These are phyloP conservation scores for Leptinotarsa rubiginosa DNA, from an alignment of 2,888 invertebrate genomes.

Conservation along the genomic window DNA sequence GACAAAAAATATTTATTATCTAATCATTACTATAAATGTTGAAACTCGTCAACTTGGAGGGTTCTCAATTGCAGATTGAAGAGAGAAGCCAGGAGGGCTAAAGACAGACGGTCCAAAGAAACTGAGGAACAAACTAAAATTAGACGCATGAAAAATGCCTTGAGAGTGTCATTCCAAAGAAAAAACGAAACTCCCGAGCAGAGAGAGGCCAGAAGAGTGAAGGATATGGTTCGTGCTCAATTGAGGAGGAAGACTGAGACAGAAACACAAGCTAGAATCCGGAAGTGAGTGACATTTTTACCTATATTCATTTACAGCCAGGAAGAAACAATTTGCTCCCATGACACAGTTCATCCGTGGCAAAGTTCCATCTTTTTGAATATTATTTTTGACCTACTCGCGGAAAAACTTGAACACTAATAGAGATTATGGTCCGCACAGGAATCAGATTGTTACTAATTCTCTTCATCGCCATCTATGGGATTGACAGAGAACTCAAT, in stretches of 20 bases:
- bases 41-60: neutral
- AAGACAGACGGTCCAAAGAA: conserved; percentile 29
- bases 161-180: conserved; percentile 32
- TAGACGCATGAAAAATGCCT: conserved; percentile 36
- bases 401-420: no score
- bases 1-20: no score
- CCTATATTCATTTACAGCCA: neutral
- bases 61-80: conserved; percentile 27
- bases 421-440: no score
- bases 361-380: no score
- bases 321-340: no score
- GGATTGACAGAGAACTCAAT: no score
- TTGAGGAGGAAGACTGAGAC: conserved; percentile 30
- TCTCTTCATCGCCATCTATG: no score
- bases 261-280: conserved; percentile 25
- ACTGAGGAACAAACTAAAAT: conserved; percentile 31
- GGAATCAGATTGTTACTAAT: no score
- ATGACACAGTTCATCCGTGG: no score
- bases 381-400: no score
- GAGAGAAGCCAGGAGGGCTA: conserved; percentile 29
- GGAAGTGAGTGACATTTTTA: conserved; percentile 20
- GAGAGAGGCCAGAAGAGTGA: conserved; percentile 22
- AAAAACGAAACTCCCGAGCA: conserved; percentile 35
- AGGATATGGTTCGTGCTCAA: conserved; percentile 27
- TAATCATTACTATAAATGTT: no score